Evolutionary conservation across 2,888 invertebrate species (phyloP).

Genomic region (Tubulanus polymorphus): DNA sequence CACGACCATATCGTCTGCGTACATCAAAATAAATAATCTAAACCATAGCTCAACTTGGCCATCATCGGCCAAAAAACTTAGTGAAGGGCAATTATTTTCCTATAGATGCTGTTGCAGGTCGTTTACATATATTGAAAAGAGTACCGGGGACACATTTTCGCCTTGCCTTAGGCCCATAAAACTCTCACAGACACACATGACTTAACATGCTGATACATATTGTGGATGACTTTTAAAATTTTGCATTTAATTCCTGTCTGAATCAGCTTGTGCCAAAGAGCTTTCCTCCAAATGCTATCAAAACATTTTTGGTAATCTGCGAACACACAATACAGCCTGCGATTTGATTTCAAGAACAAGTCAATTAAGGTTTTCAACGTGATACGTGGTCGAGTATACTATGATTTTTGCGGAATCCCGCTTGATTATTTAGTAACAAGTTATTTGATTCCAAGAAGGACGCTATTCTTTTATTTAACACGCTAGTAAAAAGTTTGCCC

Average conservation of each 20-base stretch:
- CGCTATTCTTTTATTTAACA: too few relatives aligned
- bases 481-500: too few relatives aligned
- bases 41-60: neutral
- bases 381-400: neutral
- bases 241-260: neutral
- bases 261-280: neutral
- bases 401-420: neutral
- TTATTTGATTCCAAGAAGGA: too few relatives aligned
- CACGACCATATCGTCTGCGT: neutral
- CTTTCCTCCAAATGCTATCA: constrained; percentile 1
- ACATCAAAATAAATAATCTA: neutral
- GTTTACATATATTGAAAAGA: neutral
- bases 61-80: neutral
- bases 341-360: neutral
- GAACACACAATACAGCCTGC: neutral
- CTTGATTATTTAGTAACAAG: neutral
- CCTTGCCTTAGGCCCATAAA: neutral
- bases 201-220: neutral
- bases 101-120: neutral
- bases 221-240: neutral
- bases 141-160: neutral
- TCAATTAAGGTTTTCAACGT: neutral
- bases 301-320: too few relatives aligned
- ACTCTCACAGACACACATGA: neutral
- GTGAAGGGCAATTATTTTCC: neutral